phyloP scores from a whole-genome alignment of 2,797 vertebrate genomes.

The Micromesistius poutassou region DNA sequence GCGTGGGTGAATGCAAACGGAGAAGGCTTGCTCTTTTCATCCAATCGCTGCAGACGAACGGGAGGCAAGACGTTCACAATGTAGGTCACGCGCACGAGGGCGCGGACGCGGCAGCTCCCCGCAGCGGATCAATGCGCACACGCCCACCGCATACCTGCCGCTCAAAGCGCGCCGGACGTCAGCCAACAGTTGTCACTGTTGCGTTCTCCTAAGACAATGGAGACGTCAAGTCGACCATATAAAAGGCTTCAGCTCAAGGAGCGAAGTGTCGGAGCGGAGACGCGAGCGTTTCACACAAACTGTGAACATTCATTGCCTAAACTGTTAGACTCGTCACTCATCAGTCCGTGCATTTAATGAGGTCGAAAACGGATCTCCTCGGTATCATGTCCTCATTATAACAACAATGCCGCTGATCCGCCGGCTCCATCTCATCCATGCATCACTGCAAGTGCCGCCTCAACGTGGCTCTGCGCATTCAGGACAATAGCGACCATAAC shows the following conservation, averaged over 20 bases:
- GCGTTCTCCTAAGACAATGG: conserved; percentile 44
- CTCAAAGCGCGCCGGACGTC: conserved; percentile 3
- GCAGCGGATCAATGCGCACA: conserved; percentile 59
- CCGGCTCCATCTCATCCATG: not conserved
- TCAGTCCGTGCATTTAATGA: conserved; percentile 11
- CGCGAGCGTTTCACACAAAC: conserved; percentile 1
- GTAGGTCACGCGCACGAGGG: conserved; percentile 60
- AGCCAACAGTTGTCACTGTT: conserved; percentile 41
- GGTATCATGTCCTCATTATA: not conserved
- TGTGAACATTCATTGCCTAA: conserved; percentile 37
- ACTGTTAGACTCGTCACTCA: conserved; percentile 6
- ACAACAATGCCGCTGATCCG: not conserved
- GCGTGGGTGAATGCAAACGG: conserved; percentile 37
- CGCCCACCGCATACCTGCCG: conserved; percentile 49
- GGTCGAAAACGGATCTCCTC: not conserved
- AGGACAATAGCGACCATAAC: conserved; percentile 17
- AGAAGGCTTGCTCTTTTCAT: conserved; percentile 42
- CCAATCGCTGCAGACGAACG: conserved; percentile 51
- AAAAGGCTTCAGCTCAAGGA: conserved; percentile 1
- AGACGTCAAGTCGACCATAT: conserved; percentile 2
- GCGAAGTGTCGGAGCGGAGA: conserved; percentile 8
- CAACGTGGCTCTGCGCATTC: conserved; percentile 46
- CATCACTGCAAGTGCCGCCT: not conserved
- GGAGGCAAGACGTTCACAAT: conserved; percentile 45
- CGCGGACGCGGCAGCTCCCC: conserved; percentile 42